phyloP scores from a whole-genome alignment of 2,797 vertebrate genomes.

The Halcyon badia region DNA sequence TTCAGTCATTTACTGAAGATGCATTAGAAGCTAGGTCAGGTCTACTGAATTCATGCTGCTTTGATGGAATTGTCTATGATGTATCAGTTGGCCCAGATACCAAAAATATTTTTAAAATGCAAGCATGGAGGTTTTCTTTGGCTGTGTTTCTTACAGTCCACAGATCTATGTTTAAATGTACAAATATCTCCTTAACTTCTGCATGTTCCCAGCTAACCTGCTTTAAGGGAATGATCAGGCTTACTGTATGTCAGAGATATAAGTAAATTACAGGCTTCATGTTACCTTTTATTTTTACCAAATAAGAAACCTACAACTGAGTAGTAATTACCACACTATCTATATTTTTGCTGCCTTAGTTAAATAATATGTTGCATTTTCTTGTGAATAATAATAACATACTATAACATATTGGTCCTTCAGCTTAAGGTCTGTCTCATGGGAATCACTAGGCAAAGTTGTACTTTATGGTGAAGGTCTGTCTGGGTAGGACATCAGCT shows the following conservation, averaged over 20 bases:
- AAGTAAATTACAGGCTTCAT: constrained; percentile 6
- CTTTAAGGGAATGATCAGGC: neutral
- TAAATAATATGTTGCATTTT: neutral
- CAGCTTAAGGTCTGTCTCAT: neutral
- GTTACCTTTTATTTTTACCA: neutral
- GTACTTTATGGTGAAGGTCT: neutral
- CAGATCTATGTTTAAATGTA: neutral
- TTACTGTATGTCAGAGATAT: neutral
- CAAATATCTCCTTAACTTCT: neutral
- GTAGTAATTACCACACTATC: neutral
- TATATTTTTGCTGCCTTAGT: neutral
- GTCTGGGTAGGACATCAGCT: neutral
- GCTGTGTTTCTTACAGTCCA: neutral
- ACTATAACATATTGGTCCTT: neutral
- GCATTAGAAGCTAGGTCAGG: neutral
- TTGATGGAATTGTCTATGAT: neutral
- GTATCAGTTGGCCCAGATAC: neutral
- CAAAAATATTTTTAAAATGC: neutral
- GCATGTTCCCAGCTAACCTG: neutral
- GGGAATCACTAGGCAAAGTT: neutral
- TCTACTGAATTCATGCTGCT: neutral
- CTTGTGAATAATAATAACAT: neutral
- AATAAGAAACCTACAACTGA: neutral
- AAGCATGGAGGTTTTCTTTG: neutral
- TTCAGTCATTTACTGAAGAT: constrained; percentile 40